Conservation (phyloP, 92 coral and sea anemone genomes). For the Umimayanthus chanpuru region DNA sequence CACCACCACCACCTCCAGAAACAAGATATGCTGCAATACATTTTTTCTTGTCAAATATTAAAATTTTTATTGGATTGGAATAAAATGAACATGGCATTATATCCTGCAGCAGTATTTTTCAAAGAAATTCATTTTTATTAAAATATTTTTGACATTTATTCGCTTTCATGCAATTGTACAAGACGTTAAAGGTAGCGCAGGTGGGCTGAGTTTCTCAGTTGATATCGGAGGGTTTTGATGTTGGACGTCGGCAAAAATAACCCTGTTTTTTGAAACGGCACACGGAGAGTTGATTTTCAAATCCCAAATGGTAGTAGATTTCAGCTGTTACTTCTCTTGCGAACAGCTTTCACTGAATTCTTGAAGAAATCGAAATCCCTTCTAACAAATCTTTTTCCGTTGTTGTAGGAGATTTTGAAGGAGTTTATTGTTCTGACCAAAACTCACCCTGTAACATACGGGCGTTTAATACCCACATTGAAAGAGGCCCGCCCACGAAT, state of each 20-base stretch:
- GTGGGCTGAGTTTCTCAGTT: not conserved
- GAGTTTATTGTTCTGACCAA: slow-evolving; percentile 9
- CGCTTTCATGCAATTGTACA: too few relatives aligned
- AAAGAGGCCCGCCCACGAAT: slow-evolving; percentile 3
- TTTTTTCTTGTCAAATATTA: too few relatives aligned
- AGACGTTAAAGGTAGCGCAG: not conserved
- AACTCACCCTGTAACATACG: slow-evolving; percentile 18
- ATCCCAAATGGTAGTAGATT: not conserved
- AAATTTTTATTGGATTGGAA: too few relatives aligned
- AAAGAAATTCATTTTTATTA: too few relatives aligned
- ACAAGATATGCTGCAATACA: too few relatives aligned
- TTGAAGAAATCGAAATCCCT: not conserved
- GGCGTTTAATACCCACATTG: slow-evolving; percentile 3
- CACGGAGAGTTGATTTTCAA: not conserved
- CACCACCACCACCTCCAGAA: too few relatives aligned
- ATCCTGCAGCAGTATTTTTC: too few relatives aligned
- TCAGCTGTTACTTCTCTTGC: not conserved
- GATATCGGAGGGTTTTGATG: not conserved
- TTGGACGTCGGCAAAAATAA: not conserved
- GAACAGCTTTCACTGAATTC: not conserved
- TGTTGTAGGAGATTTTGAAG: not conserved
- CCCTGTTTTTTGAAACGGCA: not conserved
- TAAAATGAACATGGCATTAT: too few relatives aligned
- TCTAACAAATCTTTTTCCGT: not conserved
- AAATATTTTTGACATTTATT: too few relatives aligned